phyloP scores from a whole-genome alignment of 2,797 vertebrate species.

The Enteromius viviparus region DNA sequence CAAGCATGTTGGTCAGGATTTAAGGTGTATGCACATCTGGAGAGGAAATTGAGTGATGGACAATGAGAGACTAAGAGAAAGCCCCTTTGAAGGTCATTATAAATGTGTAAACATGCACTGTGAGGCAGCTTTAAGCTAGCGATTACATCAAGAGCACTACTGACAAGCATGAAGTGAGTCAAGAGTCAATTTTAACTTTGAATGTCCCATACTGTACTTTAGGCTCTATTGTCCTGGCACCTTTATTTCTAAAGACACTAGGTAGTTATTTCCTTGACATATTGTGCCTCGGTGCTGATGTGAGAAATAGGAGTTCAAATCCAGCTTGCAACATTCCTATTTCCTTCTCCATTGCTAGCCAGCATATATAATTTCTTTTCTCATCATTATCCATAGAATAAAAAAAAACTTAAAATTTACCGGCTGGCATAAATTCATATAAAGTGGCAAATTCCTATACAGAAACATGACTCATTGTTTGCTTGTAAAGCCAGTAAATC shows the following conservation, averaged over 20 bases:
- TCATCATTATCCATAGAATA: not conserved
- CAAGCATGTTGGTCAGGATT: not conserved
- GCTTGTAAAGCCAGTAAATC: too few species aligned
- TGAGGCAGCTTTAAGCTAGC: not conserved
- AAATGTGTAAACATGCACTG: not conserved
- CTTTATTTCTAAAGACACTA: not conserved
- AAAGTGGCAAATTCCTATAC: too few species aligned
- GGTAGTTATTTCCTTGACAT: not conserved
- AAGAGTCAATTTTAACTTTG: too few species aligned
- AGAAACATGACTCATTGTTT: too few species aligned
- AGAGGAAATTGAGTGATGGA: constrained; percentile 27
- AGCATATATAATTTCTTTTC: not conserved
- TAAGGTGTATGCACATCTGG: constrained; percentile 7
- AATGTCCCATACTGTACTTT: too few species aligned
- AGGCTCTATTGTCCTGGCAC: not conserved
- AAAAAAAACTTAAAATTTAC: too few species aligned
- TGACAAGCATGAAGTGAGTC: not conserved
- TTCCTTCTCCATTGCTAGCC: not conserved
- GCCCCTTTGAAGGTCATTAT: not conserved
- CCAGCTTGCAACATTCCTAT: not conserved
- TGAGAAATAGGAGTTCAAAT: not conserved
- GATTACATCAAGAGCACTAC: constrained; percentile 13
- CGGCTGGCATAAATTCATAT: too few species aligned
- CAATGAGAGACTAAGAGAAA: constrained; percentile 5
- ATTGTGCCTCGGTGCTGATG: not conserved